phyloP scores from a whole-genome alignment of 2,888 invertebrate genomes.

The Meandrusa payeni region DNA sequence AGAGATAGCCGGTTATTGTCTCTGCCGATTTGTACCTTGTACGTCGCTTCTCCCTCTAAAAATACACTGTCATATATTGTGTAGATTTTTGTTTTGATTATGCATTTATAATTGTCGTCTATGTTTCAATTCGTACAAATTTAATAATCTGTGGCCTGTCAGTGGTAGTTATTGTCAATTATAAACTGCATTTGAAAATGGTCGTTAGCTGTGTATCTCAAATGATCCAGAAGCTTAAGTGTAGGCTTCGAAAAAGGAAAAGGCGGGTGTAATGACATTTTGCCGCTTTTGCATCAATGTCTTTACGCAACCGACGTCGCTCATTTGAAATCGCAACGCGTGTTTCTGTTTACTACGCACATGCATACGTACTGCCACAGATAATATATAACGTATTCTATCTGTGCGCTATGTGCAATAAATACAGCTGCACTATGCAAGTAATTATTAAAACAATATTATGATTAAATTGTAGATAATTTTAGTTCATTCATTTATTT shows the following conservation, averaged over 20 bases:
- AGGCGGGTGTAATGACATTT: constrained; percentile 30
- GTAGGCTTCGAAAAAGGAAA: constrained; percentile 23
- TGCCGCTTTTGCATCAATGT: constrained; percentile 19
- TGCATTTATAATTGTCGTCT: no score
- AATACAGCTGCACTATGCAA: no score
- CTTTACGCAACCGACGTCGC: constrained; percentile 21
- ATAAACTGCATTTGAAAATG: background rate
- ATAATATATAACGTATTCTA: constrained; percentile 2
- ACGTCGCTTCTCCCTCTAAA: background rate
- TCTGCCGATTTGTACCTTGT: constrained; percentile 12
- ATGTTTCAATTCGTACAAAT: no score
- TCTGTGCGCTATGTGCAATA: background rate
- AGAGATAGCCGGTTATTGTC: constrained; percentile 22
- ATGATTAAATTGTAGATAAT: no score
- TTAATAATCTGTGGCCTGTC: background rate
- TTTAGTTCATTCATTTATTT: no score
- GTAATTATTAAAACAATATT: no score
- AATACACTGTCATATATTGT: constrained; percentile 4
- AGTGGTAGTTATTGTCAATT: background rate
- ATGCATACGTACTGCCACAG: constrained; percentile 9
- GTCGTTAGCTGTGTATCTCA: background rate
- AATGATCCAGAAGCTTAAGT: constrained; percentile 12
- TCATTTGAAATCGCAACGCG: constrained; percentile 24
- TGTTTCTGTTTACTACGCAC: constrained; percentile 18
- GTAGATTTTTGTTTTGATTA: no score